Evolutionary conservation across 2,888 invertebrate species (phyloP).

Genomic region (Dendrolimus pini): DNA sequence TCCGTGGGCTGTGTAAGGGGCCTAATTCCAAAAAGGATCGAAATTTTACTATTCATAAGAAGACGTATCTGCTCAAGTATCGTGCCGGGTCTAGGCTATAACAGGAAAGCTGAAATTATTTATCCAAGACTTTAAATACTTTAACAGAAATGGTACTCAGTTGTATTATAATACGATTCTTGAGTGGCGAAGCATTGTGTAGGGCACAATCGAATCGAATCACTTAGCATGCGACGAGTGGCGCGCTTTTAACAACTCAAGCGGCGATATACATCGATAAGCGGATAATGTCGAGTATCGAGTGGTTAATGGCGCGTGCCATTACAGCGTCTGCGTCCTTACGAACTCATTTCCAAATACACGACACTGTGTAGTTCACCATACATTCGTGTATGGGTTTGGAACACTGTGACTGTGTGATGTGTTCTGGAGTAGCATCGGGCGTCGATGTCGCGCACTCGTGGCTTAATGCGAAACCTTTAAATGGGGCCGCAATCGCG

Average conservation of each 20-base stretch:
- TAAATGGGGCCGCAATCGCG: conserved; percentile 1
- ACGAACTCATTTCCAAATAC: conserved; percentile 1
- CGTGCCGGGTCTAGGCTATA: too few relatives aligned
- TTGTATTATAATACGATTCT: not conserved
- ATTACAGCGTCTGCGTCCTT: conserved; percentile 3
- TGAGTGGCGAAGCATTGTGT: not conserved
- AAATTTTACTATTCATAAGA: too few relatives aligned
- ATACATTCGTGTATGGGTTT: not conserved
- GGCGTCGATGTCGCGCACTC: not conserved
- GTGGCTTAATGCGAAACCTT: conserved; percentile 3
- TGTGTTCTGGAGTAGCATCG: not conserved
- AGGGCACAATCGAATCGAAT: conserved; percentile 2
- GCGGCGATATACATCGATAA: conserved; percentile 6
- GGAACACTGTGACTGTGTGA: not conserved
- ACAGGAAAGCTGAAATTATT: too few relatives aligned
- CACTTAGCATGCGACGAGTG: not conserved
- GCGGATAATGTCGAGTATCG: conserved; percentile 6
- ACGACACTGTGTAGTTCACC: too few relatives aligned
- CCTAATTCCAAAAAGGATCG: too few relatives aligned
- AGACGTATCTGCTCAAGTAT: too few relatives aligned
- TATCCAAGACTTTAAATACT: too few relatives aligned
- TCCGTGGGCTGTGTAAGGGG: too few relatives aligned
- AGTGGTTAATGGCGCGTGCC: conserved; percentile 10
- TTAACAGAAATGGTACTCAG: too few relatives aligned
- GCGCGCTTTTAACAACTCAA: not conserved